A percentile compares a stretch with the other conserved stretches of the same genome.
Conservation (phyloP, 2,797 vertebrate genomes). For the Anas georgica region DNA sequence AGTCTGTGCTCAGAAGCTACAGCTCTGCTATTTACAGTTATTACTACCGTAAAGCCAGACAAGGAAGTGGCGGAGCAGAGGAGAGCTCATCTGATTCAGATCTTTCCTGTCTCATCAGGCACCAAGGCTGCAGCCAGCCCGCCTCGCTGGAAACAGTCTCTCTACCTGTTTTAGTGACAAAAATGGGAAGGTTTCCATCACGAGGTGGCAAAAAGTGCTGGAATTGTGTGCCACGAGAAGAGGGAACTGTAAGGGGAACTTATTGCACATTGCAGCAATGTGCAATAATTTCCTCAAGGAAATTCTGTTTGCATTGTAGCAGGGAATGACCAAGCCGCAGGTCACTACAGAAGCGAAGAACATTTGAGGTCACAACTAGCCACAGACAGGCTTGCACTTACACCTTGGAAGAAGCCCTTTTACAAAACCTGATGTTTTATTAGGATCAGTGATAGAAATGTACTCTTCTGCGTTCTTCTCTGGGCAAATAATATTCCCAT, state of each 20-base stretch:
- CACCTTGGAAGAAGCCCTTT: not conserved
- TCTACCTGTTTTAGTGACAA: not conserved
- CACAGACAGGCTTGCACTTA: not conserved
- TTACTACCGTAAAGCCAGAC: not conserved
- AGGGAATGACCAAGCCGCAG: fast-evolving
- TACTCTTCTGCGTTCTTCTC: not conserved
- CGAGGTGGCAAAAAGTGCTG: not conserved
- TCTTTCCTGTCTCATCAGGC: not conserved
- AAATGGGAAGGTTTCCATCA: not conserved
- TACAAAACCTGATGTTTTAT: not conserved
- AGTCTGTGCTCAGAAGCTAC: not conserved
- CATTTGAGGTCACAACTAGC: not conserved
- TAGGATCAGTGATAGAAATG: not conserved
- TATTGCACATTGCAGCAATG: not conserved
- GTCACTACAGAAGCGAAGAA: not conserved
- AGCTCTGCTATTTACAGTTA: not conserved
- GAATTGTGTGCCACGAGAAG: not conserved
- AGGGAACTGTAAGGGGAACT: not conserved
- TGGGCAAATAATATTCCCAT: not conserved
- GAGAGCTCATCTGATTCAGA: not conserved
- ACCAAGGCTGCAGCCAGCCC: not conserved
- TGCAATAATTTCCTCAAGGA: not conserved
- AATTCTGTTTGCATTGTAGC: not conserved
- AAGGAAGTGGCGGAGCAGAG: not conserved
- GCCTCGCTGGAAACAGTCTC: not conserved